Conservation (phyloP, 1,140 invertebrate genomes). For the Sipha flava region DNA sequence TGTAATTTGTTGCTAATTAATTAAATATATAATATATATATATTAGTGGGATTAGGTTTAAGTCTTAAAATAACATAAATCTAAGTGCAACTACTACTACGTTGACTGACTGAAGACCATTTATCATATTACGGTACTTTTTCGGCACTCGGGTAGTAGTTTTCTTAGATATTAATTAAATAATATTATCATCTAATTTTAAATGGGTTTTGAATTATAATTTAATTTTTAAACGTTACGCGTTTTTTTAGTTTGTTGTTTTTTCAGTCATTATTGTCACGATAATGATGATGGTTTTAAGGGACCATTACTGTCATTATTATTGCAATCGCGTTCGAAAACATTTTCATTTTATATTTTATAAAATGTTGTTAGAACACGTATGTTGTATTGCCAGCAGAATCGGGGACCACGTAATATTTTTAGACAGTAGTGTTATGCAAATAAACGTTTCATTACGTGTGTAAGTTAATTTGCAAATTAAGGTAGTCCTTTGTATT, state of each 20-base stretch:
- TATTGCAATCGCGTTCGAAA: conserved; percentile 19
- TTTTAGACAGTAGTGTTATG: conserved; percentile 8
- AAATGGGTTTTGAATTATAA: conserved; percentile 22
- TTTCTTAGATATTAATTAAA: background rate
- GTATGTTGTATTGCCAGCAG: conserved; percentile 22
- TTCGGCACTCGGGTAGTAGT: background rate
- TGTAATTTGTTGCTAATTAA: background rate
- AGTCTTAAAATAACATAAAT: background rate
- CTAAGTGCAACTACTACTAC: background rate
- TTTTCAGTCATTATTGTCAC: conserved; percentile 24
- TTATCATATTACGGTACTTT: background rate
- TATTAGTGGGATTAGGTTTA: background rate
- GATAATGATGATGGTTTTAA: conserved; percentile 32
- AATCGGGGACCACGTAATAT: conserved; percentile 20
- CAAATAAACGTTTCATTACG: background rate
- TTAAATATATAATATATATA: background rate
- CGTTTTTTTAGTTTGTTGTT: conserved; percentile 13
- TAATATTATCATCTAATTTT: background rate
- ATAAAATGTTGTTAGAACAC: background rate
- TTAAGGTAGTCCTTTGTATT: background rate
- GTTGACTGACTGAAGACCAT: background rate
- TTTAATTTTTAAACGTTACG: conserved; percentile 4
- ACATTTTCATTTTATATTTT: background rate
- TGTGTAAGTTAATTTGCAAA: background rate
- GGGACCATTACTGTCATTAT: conserved; percentile 30